phyloP scores from a whole-genome alignment of 2,113 vertebrate genomes.

The Epinephelus moara region DNA sequence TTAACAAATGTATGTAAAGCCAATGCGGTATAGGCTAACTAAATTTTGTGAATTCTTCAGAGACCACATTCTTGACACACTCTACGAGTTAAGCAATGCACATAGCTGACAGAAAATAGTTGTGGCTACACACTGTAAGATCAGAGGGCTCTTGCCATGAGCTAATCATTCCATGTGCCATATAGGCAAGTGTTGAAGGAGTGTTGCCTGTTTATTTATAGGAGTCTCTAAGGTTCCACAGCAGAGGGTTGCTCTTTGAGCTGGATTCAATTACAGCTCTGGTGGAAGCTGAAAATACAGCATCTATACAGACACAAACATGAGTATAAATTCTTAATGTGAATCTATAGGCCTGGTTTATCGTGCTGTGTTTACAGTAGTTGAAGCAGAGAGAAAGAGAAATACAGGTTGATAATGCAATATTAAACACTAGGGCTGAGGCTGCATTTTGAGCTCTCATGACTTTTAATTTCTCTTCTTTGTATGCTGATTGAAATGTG shows the following conservation, averaged over 20 bases:
- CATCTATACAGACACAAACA: conserved; percentile 63
- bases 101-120: conserved; percentile 78
- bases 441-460: neutral
- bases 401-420: neutral
- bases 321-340: conserved; percentile 47
- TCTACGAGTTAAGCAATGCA: conserved; percentile 58
- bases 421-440: conserved; percentile 12
- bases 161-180: conserved; percentile 81
- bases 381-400: neutral
- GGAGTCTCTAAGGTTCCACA: conserved; percentile 79
- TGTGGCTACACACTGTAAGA: conserved; percentile 76
- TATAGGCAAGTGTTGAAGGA: conserved; percentile 80
- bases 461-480: neutral
- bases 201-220: conserved; percentile 83
- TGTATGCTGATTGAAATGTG: neutral
- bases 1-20: conserved; percentile 1
- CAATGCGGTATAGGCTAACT: conserved; percentile 31
- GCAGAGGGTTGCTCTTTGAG: conserved; percentile 72
- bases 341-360: conserved; percentile 3
- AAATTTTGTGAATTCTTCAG: conserved; percentile 61
- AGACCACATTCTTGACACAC: conserved; percentile 68
- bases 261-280: conserved; percentile 80
- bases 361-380: conserved; percentile 16
- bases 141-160: conserved; percentile 77
- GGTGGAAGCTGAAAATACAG: conserved; percentile 73